A percentile compares a stretch with the other conserved stretches of the same genome.
Evolutionary conservation across 2,797 vertebrate genomes (phyloP).

Genomic region (Gymnodraco acuticeps): DNA sequence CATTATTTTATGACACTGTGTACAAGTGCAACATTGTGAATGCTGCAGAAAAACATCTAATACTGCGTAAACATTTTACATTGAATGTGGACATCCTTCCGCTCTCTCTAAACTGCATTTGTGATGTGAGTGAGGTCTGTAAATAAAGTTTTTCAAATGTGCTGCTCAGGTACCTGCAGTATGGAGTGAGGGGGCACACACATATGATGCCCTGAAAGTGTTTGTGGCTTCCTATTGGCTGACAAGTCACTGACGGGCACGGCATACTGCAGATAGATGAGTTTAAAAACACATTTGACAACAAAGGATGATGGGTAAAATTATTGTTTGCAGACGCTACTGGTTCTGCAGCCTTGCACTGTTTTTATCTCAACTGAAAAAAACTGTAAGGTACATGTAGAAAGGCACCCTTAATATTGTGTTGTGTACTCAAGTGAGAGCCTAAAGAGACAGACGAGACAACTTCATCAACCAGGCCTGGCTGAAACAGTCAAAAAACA

Average conservation of each 20-base stretch:
- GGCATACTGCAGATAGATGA: slow-evolving; percentile 6
- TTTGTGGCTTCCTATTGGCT: neutral
- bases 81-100: slow-evolving; percentile 29
- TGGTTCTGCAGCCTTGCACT: slow-evolving; percentile 11
- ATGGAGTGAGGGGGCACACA: neutral
- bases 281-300: slow-evolving; percentile 23
- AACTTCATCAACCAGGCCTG: neutral
- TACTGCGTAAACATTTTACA: slow-evolving; percentile 51
- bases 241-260: neutral
- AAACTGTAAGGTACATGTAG: slow-evolving; percentile 65
- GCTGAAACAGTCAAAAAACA: slow-evolving; percentile 14
- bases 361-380: slow-evolving; percentile 43
- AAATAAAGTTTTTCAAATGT: slow-evolving; percentile 22
- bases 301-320: slow-evolving; percentile 44
- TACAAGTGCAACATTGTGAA: slow-evolving; percentile 63
- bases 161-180: slow-evolving; percentile 15
- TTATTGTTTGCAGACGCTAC: slow-evolving; percentile 13
- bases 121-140: slow-evolving; percentile 55
- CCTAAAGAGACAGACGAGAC: slow-evolving; percentile 34
- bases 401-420: slow-evolving; percentile 77
- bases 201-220: neutral
- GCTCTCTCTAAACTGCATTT: slow-evolving; percentile 41
- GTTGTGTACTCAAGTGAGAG: slow-evolving; percentile 39
- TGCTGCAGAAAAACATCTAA: slow-evolving; percentile 52
- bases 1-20: slow-evolving; percentile 71